Percentiles rank a stretch among this genome's conserved stretches.
Conservation (phyloP, 2,113 vertebrate genomes). For the Bubo scandiacus region DNA sequence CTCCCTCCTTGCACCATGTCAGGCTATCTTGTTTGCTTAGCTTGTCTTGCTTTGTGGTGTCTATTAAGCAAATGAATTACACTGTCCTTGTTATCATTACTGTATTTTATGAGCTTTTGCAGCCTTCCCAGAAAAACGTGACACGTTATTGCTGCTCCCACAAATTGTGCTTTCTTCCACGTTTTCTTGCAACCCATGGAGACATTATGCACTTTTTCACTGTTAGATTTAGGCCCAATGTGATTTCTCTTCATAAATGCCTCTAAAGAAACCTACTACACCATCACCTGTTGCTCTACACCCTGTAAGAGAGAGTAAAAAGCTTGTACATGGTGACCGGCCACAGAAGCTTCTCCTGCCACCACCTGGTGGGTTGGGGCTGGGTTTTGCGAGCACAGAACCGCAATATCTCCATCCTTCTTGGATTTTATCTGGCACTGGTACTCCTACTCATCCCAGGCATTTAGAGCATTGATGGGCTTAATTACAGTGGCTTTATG, state of each 20-base stretch:
- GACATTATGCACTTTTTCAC: background rate
- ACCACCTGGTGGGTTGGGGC: background rate
- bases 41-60: background rate
- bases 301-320: background rate
- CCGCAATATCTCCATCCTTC: background rate
- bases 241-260: background rate
- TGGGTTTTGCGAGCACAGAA: background rate
- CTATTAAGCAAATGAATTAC: background rate
- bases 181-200: background rate
- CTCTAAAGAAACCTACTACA: background rate
- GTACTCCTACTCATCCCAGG: background rate
- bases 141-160: background rate
- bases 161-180: background rate
- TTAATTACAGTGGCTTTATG: background rate
- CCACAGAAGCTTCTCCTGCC: background rate
- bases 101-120: background rate
- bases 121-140: background rate
- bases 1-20: background rate
- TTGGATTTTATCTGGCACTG: background rate
- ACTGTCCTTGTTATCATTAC: background rate
- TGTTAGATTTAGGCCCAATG: background rate
- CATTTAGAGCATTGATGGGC: background rate
- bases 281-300: background rate
- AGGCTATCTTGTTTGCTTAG: background rate
- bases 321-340: accelerated